phyloP scores from a whole-genome alignment of 2,797 vertebrate species.

The Urocyon cinereoargenteus region DNA sequence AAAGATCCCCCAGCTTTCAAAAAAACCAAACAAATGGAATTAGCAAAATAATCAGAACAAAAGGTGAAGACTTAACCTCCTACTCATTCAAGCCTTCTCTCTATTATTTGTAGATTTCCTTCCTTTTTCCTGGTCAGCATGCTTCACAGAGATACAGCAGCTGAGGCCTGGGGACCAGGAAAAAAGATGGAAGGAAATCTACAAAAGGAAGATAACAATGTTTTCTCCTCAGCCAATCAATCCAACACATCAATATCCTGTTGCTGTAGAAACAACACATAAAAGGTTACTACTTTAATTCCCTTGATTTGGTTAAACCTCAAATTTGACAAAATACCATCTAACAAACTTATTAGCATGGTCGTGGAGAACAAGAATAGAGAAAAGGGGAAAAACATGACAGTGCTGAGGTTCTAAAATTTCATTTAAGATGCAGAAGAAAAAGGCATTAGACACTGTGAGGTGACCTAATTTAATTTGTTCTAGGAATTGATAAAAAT shows the following conservation, averaged over 20 bases:
- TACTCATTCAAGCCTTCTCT: conserved; percentile 73
- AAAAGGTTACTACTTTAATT: conserved; percentile 78
- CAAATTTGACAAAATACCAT: conserved; percentile 71
- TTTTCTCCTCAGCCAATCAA: conserved; percentile 58
- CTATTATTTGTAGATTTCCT: conserved; percentile 50
- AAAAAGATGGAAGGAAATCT: conserved; percentile 44
- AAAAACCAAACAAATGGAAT: conserved; percentile 52
- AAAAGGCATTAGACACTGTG: conserved; percentile 62
- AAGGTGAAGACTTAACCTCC: conserved; percentile 75
- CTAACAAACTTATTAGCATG: conserved; percentile 78
- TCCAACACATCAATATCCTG: conserved; percentile 75
- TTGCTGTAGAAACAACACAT: conserved; percentile 77
- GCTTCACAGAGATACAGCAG: neutral
- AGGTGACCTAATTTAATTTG: conserved; percentile 84
- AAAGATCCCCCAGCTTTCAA: conserved; percentile 74
- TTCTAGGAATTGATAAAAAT: conserved; percentile 72
- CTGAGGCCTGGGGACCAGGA: conserved; percentile 56
- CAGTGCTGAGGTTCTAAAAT: conserved; percentile 77
- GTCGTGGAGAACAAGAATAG: conserved; percentile 65
- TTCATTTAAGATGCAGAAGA: conserved; percentile 76
- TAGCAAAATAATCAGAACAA: conserved; percentile 58
- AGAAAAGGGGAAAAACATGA: conserved; percentile 68
- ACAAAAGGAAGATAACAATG: conserved; percentile 71
- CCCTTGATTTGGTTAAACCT: conserved; percentile 71
- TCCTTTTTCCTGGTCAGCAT: too few species aligned